A percentile compares a stretch with the other conserved stretches of the same genome.
Conservation (phyloP, 2,113 vertebrate species). For the Ancistrus triradiatus region DNA sequence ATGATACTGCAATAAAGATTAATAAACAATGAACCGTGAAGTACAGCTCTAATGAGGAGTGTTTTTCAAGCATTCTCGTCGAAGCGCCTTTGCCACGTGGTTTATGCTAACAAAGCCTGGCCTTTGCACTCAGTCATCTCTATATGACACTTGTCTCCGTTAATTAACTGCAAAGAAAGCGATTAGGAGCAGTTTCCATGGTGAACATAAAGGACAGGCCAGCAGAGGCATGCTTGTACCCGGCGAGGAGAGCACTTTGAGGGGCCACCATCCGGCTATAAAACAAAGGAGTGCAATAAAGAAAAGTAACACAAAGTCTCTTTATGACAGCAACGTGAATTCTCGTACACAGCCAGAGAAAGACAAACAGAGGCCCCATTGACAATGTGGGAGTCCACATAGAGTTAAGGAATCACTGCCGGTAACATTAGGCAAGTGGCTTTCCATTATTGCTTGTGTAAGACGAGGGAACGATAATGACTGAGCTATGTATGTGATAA, state of each 20-base stretch:
- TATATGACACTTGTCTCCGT: slow-evolving; percentile 31
- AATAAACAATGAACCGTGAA: too few species aligned
- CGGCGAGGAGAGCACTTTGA: slow-evolving; percentile 18
- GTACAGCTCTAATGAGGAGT: too few species aligned
- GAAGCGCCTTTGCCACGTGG: slow-evolving; percentile 14
- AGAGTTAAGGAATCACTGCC: neutral
- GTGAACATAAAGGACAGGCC: slow-evolving; percentile 27
- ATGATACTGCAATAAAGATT: too few species aligned
- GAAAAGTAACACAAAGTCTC: neutral
- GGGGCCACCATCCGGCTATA: neutral
- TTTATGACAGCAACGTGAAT: slow-evolving; percentile 17
- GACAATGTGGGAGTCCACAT: neutral
- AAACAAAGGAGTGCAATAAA: slow-evolving; percentile 13
- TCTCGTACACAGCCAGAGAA: slow-evolving; percentile 7
- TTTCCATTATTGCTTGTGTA: too few species aligned
- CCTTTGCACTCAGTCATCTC: slow-evolving; percentile 24
- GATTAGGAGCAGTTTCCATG: slow-evolving; percentile 38
- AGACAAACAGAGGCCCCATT: slow-evolving; percentile 6
- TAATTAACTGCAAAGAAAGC: slow-evolving; percentile 35
- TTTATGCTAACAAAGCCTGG: slow-evolving; percentile 13
- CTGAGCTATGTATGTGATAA: too few species aligned
- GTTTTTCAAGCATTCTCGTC: too few species aligned
- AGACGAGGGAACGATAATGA: too few species aligned
- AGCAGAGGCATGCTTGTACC: slow-evolving; percentile 24
- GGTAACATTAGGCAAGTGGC: too few species aligned